phyloP scores from a whole-genome alignment of 2,113 vertebrate species.

The Sus scrofa region DNA sequence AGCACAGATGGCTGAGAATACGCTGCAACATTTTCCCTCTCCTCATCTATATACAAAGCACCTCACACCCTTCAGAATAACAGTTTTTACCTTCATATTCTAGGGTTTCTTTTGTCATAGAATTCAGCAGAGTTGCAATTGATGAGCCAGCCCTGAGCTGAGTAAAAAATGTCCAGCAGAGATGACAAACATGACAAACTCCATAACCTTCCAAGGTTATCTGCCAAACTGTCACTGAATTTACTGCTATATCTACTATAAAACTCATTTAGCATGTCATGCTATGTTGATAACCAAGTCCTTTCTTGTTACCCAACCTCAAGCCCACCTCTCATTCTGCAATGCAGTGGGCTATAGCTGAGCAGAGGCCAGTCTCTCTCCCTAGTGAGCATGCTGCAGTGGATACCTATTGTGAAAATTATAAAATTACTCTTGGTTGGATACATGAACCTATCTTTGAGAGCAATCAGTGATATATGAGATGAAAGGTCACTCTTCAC shows the following conservation, averaged over 20 bases:
- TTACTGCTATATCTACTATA: background rate
- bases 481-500: constrained; percentile 96
- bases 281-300: constrained; percentile 86
- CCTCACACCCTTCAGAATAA: background rate
- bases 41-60: background rate
- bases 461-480: constrained; percentile 95
- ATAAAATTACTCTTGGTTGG: constrained; percentile 96
- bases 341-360: constrained; percentile 93
- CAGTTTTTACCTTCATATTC: too few species aligned
- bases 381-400: constrained; percentile 94
- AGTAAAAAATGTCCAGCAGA: constrained; percentile 24
- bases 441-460: constrained; percentile 94
- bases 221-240: background rate
- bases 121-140: background rate
- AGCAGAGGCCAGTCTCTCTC: constrained; percentile 93
- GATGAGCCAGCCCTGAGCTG: background rate
- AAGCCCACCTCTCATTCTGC: constrained; percentile 96
- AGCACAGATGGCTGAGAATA: background rate
- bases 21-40: background rate
- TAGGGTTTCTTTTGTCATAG: background rate
- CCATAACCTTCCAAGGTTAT: background rate
- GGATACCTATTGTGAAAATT: constrained; percentile 96
- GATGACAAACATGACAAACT: constrained; percentile 32
- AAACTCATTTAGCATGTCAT: background rate
- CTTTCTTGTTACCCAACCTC: constrained; percentile 94